These are phyloP conservation scores for Pycnonotus jocosus DNA, from an alignment of 2,113 vertebrate genomes.

Conservation along the genomic window DNA sequence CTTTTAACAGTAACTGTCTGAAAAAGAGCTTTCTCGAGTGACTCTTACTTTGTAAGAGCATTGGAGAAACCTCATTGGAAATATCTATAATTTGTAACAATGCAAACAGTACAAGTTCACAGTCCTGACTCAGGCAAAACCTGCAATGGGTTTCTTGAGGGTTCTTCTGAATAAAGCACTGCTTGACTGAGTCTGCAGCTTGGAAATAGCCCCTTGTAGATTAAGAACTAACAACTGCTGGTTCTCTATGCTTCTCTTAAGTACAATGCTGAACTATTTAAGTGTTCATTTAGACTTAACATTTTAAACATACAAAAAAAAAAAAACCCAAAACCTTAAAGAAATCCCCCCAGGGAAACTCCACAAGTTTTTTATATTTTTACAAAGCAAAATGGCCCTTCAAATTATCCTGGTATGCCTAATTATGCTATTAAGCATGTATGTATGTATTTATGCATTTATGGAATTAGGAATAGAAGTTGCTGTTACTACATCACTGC, in stretches of 20 bases:
- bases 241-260: neutral
- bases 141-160: neutral
- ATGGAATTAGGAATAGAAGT: neutral
- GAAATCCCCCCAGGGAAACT: neutral
- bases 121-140: neutral
- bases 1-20: neutral
- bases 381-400: neutral
- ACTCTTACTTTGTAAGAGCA: neutral
- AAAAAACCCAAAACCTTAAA: neutral
- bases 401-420: neutral
- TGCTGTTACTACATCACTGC: neutral
- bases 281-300: neutral
- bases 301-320: neutral
- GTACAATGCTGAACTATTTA: neutral
- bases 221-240: neutral
- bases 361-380: neutral
- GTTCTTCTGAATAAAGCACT: neutral
- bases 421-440: neutral
- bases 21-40: neutral
- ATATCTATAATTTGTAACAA: neutral
- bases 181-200: neutral
- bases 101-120: neutral
- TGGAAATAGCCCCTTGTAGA: constrained; percentile 16
- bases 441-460: neutral
- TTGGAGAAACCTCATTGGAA: neutral